Conservation (phyloP, 2,113 vertebrate species). For the Phalacrocorax carbo region DNA sequence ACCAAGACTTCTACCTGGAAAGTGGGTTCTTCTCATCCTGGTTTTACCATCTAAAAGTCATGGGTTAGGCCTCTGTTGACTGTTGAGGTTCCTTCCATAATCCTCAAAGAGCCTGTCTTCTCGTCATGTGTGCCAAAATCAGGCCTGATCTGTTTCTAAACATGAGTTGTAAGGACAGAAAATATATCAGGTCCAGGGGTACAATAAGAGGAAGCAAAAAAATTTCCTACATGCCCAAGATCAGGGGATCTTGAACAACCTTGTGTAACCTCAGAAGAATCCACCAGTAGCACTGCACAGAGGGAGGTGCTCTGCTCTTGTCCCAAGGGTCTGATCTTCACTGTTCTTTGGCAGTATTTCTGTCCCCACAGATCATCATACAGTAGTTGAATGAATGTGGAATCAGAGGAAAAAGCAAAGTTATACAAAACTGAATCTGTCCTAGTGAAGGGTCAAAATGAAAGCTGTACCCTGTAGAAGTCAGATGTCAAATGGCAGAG, state of each 20-base stretch:
- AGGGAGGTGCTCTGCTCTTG: neutral
- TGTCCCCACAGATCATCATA: neutral
- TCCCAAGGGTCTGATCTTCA: neutral
- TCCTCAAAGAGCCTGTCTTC: neutral
- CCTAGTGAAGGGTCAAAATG: neutral
- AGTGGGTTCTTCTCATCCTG: neutral
- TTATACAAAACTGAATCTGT: neutral
- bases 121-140: neutral
- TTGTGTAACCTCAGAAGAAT: neutral
- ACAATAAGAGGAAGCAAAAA: neutral
- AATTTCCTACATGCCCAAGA: accelerated
- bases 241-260: neutral
- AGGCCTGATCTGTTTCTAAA: neutral
- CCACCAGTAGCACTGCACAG: neutral
- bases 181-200: neutral
- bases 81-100: neutral
- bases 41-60: neutral
- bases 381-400: neutral
- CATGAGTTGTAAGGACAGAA: neutral
- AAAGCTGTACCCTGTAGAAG: neutral
- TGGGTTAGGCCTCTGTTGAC: neutral
- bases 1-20: neutral
- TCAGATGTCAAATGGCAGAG: neutral
- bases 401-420: neutral
- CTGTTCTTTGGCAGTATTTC: neutral